These are phyloP conservation scores for Dermatemys mawii DNA, from an alignment of 2,113 vertebrate species.

Conservation along the genomic window DNA sequence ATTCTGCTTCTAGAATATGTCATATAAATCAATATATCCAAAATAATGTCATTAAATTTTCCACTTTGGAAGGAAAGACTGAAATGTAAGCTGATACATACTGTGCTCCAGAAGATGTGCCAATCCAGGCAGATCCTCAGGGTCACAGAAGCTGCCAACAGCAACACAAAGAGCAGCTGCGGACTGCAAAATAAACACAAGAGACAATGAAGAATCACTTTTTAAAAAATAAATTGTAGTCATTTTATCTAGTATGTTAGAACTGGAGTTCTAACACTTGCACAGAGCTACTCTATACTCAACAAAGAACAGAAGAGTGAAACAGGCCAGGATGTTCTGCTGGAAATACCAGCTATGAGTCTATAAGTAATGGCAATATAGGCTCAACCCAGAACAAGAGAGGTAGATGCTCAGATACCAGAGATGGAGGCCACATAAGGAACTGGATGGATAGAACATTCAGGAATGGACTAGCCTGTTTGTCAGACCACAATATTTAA, in stretches of 20 bases:
- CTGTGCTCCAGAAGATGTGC: conserved; percentile 96
- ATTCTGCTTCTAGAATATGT: background rate
- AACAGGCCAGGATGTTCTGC: background rate
- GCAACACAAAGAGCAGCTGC: conserved; percentile 91
- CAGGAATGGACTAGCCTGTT: background rate
- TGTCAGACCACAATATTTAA: background rate
- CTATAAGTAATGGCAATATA: background rate
- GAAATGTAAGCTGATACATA: conserved; percentile 73
- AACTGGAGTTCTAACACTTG: background rate
- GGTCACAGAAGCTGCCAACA: conserved; percentile 93
- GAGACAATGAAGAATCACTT: conserved; percentile 23
- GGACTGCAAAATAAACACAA: conserved; percentile 77
- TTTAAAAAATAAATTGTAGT: background rate
- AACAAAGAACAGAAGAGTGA: conserved; percentile 17
- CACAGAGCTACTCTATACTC: conserved; percentile 29
- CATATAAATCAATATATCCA: background rate
- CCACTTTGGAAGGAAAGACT: background rate
- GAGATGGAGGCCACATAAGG: background rate
- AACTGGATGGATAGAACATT: background rate
- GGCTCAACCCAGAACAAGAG: conserved; percentile 8
- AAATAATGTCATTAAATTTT: background rate
- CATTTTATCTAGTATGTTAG: background rate
- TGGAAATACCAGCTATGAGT: background rate
- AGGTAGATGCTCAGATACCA: background rate
- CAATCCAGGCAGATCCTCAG: conserved; percentile 89